Evolutionary conservation across 2,888 invertebrate species (phyloP).

Genomic region (Onthophagus sagittarius): DNA sequence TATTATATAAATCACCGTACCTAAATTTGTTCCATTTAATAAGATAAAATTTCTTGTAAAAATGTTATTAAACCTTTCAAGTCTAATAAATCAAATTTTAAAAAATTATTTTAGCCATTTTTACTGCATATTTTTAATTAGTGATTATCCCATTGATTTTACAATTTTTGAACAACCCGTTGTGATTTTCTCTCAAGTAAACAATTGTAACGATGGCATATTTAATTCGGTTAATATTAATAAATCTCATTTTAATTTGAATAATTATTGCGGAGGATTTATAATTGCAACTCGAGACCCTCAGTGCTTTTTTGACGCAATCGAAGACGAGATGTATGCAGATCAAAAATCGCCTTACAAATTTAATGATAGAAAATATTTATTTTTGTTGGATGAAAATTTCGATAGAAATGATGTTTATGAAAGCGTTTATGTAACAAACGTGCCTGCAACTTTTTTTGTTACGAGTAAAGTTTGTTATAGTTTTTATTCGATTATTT

Average conservation of each 20-base stretch:
- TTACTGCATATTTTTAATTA: slow-evolving; percentile 1
- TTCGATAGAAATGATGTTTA: background rate
- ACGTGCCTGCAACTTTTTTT: background rate
- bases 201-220: background rate
- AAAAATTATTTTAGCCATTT: slow-evolving; percentile 3
- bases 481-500: background rate
- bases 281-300: background rate
- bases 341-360: background rate
- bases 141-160: background rate
- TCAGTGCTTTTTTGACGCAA: background rate
- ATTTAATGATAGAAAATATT: slow-evolving; percentile 11
- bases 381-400: background rate
- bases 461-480: background rate
- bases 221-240: background rate
- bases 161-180: background rate
- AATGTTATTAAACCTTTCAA: background rate
- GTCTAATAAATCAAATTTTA: slow-evolving; percentile 9
- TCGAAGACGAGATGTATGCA: slow-evolving; percentile 1
- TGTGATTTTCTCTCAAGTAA: background rate
- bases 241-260: background rate
- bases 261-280: slow-evolving; percentile 9
- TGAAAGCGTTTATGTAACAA: background rate
- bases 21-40: too few relatives aligned
- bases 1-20: too few relatives aligned
- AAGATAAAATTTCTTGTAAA: too few relatives aligned